Percentiles rank a stretch among this genome's conserved stretches.
Conservation (phyloP, 2,797 vertebrate species). For the Gallinago stenura region DNA sequence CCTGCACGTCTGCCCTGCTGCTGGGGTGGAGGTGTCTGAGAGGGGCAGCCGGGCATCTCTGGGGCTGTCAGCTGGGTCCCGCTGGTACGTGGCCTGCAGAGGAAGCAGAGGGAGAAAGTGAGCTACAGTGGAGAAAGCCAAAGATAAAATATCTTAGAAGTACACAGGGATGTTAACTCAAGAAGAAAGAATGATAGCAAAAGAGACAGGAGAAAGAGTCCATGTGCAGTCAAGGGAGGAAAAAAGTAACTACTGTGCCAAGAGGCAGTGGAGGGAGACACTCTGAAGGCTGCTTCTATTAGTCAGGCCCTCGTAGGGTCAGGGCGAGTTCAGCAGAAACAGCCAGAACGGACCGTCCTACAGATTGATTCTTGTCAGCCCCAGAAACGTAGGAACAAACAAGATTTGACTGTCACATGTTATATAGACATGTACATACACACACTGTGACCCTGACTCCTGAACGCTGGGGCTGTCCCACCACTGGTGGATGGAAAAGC, state of each 20-base stretch:
- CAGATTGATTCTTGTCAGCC: not conserved
- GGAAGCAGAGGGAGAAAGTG: not conserved
- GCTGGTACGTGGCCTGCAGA: not conserved
- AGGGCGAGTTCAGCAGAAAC: not conserved
- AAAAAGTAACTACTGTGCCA: not conserved
- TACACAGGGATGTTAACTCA: not conserved
- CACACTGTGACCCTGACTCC: not conserved
- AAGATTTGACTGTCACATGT: not conserved
- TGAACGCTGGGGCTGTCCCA: not conserved
- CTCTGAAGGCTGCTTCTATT: not conserved
- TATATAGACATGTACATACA: fast-evolving
- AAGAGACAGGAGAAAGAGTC: not conserved
- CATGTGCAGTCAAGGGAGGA: not conserved
- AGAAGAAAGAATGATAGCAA: not conserved
- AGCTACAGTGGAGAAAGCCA: not conserved
- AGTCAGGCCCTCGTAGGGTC: not conserved
- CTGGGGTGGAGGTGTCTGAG: not conserved
- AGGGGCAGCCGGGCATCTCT: not conserved
- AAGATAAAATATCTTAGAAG: not conserved
- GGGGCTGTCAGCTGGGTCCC: not conserved
- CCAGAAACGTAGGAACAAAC: not conserved
- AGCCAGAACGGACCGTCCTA: not conserved
- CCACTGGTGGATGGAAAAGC: not conserved
- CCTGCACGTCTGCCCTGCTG: fast-evolving
- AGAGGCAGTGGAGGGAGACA: not conserved